Evolutionary conservation across 2,113 vertebrate genomes (phyloP), one percentile per base, ranked within the genome.

Genomic region (Stigmatopora nigra): DNA sequence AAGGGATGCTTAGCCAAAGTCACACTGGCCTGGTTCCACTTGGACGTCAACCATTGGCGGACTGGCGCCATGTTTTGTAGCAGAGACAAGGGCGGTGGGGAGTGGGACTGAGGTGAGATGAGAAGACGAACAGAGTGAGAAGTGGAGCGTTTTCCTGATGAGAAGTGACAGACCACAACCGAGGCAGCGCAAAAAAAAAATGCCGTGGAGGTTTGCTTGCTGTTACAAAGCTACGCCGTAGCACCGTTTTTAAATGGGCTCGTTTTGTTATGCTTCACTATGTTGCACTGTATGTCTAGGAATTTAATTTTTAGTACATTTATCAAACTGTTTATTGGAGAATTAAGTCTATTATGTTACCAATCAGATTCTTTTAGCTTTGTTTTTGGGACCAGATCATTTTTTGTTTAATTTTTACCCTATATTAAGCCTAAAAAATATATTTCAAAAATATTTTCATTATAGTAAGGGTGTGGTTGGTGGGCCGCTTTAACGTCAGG

Each of bases 91-190:
- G 36, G 31, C 17, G 36, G 52, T 16, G 19, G 38, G 52, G 9
- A 65, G 17, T 35, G 25, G 49, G 9, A 52, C 61, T 63, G 75
- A 82, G 77, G 86, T 81, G 78, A 81, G 69, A 74, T 79, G 68
- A 67, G 78, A 82, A 58, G 65, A 75, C 75, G 82, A 80, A 82
- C 71, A 65, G 75, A 76, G 78, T 71, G 77, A 65, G 78, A 82
- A 69, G 72, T 82, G 78, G 78, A 83, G 68, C 45, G n/a, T 70
- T 85, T 82, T 75, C 82, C 83, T 87, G 78, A 85, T 88, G 80
- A 76, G 77, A 84, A 78, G 78, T 76, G 82, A 87, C 77, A 80
- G 67, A 64, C 48, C 47, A 72, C 61, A 56, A 60, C 67, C 52
- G 75, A 70, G 65, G 67, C 66, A 74, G 59, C 47, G 68, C 69